Evolutionary conservation across 1,140 invertebrate genomes (phyloP).

Genomic region (Trachymyrmex cornetzi): DNA sequence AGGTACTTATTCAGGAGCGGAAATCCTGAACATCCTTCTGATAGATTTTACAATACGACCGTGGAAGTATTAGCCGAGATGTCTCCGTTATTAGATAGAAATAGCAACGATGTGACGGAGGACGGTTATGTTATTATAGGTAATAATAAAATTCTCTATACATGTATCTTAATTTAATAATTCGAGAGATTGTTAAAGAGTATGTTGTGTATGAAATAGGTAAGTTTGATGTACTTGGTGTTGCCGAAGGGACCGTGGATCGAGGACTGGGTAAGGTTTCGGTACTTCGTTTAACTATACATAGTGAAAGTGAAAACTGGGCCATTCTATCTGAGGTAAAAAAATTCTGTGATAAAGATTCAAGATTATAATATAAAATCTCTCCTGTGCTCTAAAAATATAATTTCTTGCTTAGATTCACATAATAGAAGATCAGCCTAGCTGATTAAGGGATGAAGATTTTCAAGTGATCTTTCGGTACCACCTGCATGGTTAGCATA

Average conservation of each 20-base stretch:
- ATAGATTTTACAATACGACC: conserved; percentile 96
- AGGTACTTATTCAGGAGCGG: conserved; percentile 96
- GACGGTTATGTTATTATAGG: conserved; percentile 92
- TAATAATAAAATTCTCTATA: conserved; percentile 78
- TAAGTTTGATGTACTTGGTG: conserved; percentile 92
- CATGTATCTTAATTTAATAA: conserved; percentile 26
- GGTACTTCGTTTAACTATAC: conserved; percentile 91
- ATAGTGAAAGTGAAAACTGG: conserved; percentile 95
- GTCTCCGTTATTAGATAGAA: conserved; percentile 81
- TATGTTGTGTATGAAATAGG: conserved; percentile 82
- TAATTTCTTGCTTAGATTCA: conserved; percentile 76
- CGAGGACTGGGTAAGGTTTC: conserved; percentile 90
- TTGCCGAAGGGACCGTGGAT: conserved; percentile 92
- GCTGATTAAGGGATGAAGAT: conserved; percentile 74
- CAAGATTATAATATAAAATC: conserved; percentile 26
- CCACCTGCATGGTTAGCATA: conserved; percentile 63
- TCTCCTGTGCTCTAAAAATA: not conserved
- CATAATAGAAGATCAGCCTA: conserved; percentile 80
- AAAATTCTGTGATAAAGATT: conserved; percentile 68
- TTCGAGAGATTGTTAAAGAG: not conserved
- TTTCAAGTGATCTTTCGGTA: conserved; percentile 62
- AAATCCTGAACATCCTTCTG: conserved; percentile 96
- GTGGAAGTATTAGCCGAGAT: conserved; percentile 92
- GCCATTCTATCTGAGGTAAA: conserved; percentile 96
- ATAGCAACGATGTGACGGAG: conserved; percentile 88